phyloP scores from a whole-genome alignment of 2,888 invertebrate genomes.

The Tenodera sinensis region DNA sequence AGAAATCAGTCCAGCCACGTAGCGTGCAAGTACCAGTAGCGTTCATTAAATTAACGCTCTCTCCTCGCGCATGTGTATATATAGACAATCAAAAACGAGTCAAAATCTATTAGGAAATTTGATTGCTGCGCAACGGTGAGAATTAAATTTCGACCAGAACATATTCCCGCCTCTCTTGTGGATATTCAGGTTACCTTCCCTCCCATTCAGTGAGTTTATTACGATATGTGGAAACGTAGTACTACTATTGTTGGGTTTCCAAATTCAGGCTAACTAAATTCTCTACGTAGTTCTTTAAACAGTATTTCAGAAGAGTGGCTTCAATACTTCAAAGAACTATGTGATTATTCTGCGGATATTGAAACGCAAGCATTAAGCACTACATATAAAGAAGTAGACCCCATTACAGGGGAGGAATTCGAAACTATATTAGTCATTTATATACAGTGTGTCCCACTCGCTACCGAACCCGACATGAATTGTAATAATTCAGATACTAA shows the following conservation, averaged over 20 bases:
- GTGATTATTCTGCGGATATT: too few species aligned
- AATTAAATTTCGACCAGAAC: not conserved
- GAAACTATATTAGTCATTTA: too few species aligned
- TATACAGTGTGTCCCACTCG: too few species aligned
- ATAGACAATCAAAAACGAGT: slow-evolving; percentile 12
- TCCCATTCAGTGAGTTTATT: not conserved
- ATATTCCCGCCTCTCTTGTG: not conserved
- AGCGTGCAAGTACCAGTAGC: not conserved
- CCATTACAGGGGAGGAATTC: too few species aligned
- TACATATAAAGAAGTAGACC: too few species aligned
- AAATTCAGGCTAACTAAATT: not conserved
- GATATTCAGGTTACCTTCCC: not conserved
- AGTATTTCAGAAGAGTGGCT: too few species aligned
- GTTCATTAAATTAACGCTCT: slow-evolving; percentile 1
- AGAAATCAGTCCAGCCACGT: not conserved
- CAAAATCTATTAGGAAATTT: slow-evolving; percentile 4
- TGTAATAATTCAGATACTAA: too few species aligned
- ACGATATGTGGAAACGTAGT: not conserved
- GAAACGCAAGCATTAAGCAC: too few species aligned
- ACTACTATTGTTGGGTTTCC: not conserved
- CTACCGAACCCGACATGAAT: too few species aligned
- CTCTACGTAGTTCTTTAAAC: not conserved
- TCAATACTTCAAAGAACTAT: too few species aligned
- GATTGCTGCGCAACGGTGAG: slow-evolving; percentile 4
- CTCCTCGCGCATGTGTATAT: not conserved